Evolutionary conservation across 2,113 vertebrate species (phyloP), one percentile per base, ranked within the genome.

Genomic region (Porphyrio hochstetteri): DNA sequence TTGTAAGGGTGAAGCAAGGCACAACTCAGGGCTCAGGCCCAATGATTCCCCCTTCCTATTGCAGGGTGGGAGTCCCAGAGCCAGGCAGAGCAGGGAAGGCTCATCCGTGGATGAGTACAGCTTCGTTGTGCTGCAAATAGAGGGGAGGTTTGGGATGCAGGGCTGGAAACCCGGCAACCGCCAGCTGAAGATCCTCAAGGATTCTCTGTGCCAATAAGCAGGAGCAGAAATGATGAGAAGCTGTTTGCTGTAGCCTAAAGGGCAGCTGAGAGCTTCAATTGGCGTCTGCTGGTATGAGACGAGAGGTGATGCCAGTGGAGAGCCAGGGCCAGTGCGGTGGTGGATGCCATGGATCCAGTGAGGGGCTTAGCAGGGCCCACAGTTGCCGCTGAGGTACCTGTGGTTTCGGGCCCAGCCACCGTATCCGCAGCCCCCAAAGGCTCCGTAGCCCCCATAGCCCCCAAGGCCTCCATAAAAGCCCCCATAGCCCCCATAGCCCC

Each of bases 51-150:
- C 18, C 5, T 16, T 48, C 18, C 25, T 33, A 4, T 2, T 20
- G 23, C 14, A 13, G 11, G 2, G 2, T 5, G 40, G 40, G 48
- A 46, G 7, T 10, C 44, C 55, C 16, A 6, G 28, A 42, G n/a
- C 12, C 1, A 9, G 40, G 13, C 61, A 53, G 21, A n/a, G 46
- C 46, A 33, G 28, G 19, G 28, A 5, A 65, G 13, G 55, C 7
- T 7, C 23, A 13, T 5, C 27, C 0, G 0, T 61, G 40, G 33
- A 55, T 5, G 6, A 36, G 11, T 4, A 16, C 9, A 7, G 28
- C 19, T 31, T 13, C 0, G 2, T 0, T 18, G 12, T 3, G 3
- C 1, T 0, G 0, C 15, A 40, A 12, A 2, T 2, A 27, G 28
- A 18, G 16, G 10, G 11, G 17, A 72, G 17, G 1, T 25, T 15